phyloP scores from a whole-genome alignment of 2,113 vertebrate genomes.

The Microtus oregoni region DNA sequence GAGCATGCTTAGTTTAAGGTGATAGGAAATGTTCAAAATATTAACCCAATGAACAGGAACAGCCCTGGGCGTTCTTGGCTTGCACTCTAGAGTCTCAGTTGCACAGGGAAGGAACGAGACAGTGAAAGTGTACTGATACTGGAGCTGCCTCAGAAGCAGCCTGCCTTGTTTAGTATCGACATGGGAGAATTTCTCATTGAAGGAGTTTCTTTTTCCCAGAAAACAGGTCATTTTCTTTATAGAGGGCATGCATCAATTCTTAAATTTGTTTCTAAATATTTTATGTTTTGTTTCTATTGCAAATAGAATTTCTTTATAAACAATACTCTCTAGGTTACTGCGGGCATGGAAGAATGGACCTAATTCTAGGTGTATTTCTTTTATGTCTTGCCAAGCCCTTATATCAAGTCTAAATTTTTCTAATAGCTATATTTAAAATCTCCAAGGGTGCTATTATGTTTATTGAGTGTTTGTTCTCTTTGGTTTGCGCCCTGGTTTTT shows the following conservation, averaged over 20 bases:
- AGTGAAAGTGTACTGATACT: not conserved
- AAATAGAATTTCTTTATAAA: slow-evolving; percentile 60
- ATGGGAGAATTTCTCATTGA: not conserved
- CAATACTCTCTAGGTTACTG: not conserved
- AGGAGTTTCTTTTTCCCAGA: not conserved
- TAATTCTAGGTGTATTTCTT: slow-evolving; percentile 56
- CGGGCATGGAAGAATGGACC: not conserved
- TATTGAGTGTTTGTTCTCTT: not conserved
- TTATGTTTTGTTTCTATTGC: slow-evolving; percentile 44
- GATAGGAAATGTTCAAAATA: too few relatives aligned
- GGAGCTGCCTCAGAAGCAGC: not conserved
- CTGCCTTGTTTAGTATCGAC: not conserved
- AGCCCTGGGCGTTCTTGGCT: not conserved
- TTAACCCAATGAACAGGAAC: not conserved
- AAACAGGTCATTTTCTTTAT: not conserved
- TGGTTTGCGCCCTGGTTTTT: not conserved
- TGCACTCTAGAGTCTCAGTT: not conserved
- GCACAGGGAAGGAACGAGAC: not conserved
- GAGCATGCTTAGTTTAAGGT: not conserved
- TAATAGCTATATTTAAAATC: slow-evolving; percentile 35
- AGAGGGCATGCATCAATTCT: not conserved
- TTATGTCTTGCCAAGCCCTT: not conserved
- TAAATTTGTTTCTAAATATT: slow-evolving; percentile 63
- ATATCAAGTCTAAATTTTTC: slow-evolving; percentile 49
- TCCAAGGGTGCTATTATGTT: not conserved